Percentiles rank a stretch among this genome's conserved stretches.
These are phyloP conservation scores for Agapornis roseicollis DNA, from an alignment of 2,113 vertebrate genomes.

Conservation along the genomic window DNA sequence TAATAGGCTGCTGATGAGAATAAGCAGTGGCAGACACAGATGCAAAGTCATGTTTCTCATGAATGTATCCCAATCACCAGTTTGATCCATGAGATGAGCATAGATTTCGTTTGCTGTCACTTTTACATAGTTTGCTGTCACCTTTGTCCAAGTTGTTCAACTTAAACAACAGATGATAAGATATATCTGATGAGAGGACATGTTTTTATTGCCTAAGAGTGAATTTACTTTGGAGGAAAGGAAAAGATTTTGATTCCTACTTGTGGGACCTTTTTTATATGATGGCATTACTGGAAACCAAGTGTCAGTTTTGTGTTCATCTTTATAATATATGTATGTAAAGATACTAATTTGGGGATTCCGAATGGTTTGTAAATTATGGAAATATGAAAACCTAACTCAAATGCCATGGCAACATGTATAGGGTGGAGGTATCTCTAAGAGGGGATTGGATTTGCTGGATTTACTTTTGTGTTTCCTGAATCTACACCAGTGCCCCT, in stretches of 20 bases:
- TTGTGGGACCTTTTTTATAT: not conserved
- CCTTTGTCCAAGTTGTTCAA: not conserved
- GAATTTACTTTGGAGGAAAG: not conserved
- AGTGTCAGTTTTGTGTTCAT: not conserved
- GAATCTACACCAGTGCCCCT: not conserved
- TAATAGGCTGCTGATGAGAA: not conserved
- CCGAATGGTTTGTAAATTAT: not conserved
- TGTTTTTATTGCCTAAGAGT: not conserved
- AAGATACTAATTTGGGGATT: not conserved
- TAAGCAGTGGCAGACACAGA: not conserved
- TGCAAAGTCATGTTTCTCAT: not conserved
- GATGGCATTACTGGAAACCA: not conserved
- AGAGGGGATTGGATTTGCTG: not conserved
- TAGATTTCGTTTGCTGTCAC: not conserved
- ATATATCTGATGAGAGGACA: not conserved
- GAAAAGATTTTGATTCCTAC: not conserved
- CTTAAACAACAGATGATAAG: not conserved
- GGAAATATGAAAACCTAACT: not conserved
- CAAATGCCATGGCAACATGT: not conserved
- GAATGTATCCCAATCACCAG: not conserved
- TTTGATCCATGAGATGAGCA: not conserved
- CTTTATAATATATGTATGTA: accelerated
- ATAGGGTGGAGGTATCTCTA: not conserved
- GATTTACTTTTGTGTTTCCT: not conserved
- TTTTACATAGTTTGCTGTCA: not conserved